A percentile compares a stretch with the other conserved stretches of the same genome.
These are phyloP conservation scores for Caenorhabditis latens DNA, from an alignment of 1,140 invertebrate species.

Conservation along the genomic window DNA sequence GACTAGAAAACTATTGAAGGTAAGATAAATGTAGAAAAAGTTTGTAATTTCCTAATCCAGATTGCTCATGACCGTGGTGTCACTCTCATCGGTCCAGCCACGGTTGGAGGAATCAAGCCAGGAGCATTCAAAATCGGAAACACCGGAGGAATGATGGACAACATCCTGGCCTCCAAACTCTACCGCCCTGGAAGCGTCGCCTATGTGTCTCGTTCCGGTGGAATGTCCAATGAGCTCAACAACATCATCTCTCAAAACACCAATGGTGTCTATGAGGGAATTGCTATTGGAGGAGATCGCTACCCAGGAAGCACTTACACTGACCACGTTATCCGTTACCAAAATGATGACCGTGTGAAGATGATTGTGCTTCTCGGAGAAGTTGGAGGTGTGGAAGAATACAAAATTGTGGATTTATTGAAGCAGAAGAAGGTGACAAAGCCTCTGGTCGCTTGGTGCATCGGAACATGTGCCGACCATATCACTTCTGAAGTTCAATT, in stretches of 20 bases:
- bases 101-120: conserved; percentile 93
- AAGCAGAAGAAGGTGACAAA: conserved; percentile 88
- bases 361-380: conserved; percentile 96
- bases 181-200: conserved; percentile 95
- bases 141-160: conserved; percentile 99
- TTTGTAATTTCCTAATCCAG: conserved; percentile 31
- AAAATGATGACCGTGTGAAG: conserved; percentile 85
- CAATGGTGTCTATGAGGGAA: conserved; percentile 96
- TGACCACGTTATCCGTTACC: conserved; percentile 92
- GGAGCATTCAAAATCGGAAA: conserved; percentile 99
- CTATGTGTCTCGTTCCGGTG: conserved; percentile 96
- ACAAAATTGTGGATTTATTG: conserved; percentile 92
- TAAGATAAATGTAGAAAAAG: neutral
- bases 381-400: conserved; percentile 99
- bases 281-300: conserved; percentile 98
- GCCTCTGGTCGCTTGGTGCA: conserved; percentile 97
- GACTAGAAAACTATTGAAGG: conserved; percentile 92
- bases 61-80: conserved; percentile 87
- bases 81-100: conserved; percentile 94
- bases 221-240: conserved; percentile 99
- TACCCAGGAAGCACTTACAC: conserved; percentile 98
- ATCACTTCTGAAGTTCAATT: conserved; percentile 86
- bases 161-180: conserved; percentile 95
- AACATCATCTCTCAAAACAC: conserved; percentile 97
- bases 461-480: conserved; percentile 86